Evolutionary conservation across 1,140 invertebrate species (phyloP).

Genomic region (Drosophila orosa): DNA sequence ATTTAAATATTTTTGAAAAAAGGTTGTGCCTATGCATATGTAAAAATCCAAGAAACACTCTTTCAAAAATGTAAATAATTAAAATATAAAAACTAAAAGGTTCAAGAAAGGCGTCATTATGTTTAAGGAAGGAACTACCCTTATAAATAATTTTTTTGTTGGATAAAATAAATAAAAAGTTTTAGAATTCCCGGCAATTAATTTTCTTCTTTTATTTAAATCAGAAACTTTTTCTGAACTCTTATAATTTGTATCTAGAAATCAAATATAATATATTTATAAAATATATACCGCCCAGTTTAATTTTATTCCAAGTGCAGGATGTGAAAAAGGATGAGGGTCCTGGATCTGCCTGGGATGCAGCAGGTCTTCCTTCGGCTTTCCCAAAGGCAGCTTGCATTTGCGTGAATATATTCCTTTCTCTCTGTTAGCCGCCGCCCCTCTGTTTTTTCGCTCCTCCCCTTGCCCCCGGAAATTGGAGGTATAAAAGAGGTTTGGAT

Average conservation of each 20-base stretch:
- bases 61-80: neutral
- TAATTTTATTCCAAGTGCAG: constrained; percentile 2
- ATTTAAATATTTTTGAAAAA: no score
- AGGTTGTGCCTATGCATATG: no score
- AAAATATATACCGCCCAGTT: no score
- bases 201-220: neutral
- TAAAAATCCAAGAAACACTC: neutral
- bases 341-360: constrained; percentile 3
- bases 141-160: neutral
- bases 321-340: constrained; percentile 1
- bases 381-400: constrained; percentile 59
- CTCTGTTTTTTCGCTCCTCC: neutral
- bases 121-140: no score
- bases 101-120: no score
- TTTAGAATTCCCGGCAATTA: neutral
- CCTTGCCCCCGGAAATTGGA: constrained; percentile 8
- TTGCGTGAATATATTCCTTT: constrained; percentile 50
- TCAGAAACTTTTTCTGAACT: neutral
- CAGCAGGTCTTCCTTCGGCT: constrained; percentile 34
- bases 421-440: constrained; percentile 15
- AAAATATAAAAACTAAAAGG: no score
- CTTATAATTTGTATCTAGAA: neutral
- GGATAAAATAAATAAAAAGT: neutral
- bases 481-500: constrained; percentile 43
- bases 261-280: neutral